phyloP scores from a whole-genome alignment of 2,797 vertebrate species.

The Eutrigla gurnardus region DNA sequence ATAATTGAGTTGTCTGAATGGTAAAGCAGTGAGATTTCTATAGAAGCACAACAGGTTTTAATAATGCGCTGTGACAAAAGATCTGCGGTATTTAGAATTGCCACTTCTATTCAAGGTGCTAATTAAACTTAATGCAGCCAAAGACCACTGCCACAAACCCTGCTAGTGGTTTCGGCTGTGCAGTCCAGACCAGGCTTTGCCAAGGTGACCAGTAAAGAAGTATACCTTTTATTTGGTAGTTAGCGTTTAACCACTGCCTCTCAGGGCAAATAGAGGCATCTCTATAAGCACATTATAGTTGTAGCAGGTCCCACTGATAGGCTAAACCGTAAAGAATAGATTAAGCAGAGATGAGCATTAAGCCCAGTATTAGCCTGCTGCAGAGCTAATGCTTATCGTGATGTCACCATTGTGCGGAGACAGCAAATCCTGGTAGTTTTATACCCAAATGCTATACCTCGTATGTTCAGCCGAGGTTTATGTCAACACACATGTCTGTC shows the following conservation, averaged over 20 bases:
- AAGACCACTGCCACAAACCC: constrained; percentile 19
- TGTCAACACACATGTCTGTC: constrained; percentile 63
- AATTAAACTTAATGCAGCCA: constrained; percentile 35
- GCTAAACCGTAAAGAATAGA: constrained; percentile 71
- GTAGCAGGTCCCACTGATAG: constrained; percentile 50
- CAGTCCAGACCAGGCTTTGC: constrained; percentile 31
- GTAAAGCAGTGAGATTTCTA: constrained; percentile 7
- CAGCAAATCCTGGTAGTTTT: constrained; percentile 64
- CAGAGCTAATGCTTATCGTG: constrained; percentile 57
- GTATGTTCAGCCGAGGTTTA: constrained; percentile 64
- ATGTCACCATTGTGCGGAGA: constrained; percentile 64
- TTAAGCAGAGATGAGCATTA: constrained; percentile 64
- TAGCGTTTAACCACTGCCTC: constrained; percentile 20
- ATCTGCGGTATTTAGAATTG: constrained; percentile 18
- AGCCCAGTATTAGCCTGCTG: constrained; percentile 60
- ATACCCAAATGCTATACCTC: constrained; percentile 50
- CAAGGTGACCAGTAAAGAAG: constrained; percentile 21
- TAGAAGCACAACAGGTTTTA: constrained; percentile 26
- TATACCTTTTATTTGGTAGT: constrained; percentile 27
- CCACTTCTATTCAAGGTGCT: constrained; percentile 6
- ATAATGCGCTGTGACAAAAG: constrained; percentile 36
- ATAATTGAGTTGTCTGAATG: constrained; percentile 37
- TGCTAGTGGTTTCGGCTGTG: constrained; percentile 13
- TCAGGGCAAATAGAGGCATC: constrained; percentile 30
- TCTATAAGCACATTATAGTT: constrained; percentile 59